These are phyloP conservation scores for Physeter macrocephalus DNA, from an alignment of 2,113 vertebrate species.

Conservation along the genomic window DNA sequence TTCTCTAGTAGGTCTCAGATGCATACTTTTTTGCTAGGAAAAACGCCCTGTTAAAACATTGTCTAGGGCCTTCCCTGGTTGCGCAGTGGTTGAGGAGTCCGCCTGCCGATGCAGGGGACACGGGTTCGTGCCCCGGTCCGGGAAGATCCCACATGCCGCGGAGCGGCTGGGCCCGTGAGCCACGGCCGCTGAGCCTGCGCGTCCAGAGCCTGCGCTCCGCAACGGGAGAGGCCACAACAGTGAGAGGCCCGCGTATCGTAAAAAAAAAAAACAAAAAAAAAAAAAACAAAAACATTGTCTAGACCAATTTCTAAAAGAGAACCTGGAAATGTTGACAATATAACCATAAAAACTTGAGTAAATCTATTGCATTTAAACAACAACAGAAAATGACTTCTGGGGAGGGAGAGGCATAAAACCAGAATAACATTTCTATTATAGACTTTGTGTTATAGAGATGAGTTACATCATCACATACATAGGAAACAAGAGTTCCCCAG, in stretches of 20 bases:
- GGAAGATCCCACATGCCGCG: too few relatives aligned
- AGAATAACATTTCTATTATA: slow-evolving; percentile 29
- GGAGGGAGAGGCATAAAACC: background rate
- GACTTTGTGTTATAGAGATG: background rate
- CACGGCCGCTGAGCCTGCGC: too few relatives aligned
- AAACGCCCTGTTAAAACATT: background rate
- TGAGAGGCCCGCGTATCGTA: too few relatives aligned
- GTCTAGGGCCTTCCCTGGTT: too few relatives aligned
- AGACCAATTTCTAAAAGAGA: slow-evolving; percentile 18
- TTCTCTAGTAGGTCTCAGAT: too few relatives aligned
- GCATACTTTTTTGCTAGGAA: background rate
- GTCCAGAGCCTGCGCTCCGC: too few relatives aligned
- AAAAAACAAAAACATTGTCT: slow-evolving; percentile 14
- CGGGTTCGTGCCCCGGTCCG: too few relatives aligned
- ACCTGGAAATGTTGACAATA: slow-evolving; percentile 32
- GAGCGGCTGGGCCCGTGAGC: too few relatives aligned
- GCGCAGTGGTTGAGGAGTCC: too few relatives aligned
- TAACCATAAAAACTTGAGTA: slow-evolving; percentile 28
- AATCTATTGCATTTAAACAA: slow-evolving; percentile 10
- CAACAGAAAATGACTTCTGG: slow-evolving; percentile 19
- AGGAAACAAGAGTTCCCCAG: slow-evolving; percentile 11
- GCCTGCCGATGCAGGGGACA: too few relatives aligned
- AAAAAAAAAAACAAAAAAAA: too few relatives aligned
- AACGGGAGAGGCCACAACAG: too few relatives aligned
- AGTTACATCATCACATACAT: background rate